phyloP scores from a whole-genome alignment of 2,797 vertebrate species.

The Gymnopithys bicolor region DNA sequence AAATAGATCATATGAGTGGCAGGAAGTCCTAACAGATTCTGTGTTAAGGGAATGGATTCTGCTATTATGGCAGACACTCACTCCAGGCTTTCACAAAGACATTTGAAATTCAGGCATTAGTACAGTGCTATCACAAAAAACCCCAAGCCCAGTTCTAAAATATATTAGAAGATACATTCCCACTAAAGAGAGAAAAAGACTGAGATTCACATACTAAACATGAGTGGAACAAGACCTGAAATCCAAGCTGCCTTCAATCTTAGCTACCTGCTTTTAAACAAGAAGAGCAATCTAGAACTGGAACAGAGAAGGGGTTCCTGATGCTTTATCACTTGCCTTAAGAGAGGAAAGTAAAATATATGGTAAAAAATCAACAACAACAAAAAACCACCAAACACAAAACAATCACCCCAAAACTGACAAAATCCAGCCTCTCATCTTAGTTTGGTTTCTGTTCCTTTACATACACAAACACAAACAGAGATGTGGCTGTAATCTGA shows the following conservation, averaged over 20 bases:
- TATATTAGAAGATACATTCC: background rate
- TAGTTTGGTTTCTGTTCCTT: background rate
- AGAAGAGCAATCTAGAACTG: background rate
- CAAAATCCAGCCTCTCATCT: background rate
- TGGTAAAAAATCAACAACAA: background rate
- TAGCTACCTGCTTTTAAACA: background rate
- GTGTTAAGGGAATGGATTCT: background rate
- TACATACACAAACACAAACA: background rate
- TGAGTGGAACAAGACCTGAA: background rate
- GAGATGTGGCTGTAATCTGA: fast-evolving
- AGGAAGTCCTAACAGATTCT: background rate
- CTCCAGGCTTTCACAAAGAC: background rate
- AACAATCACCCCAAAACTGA: background rate
- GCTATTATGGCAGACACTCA: background rate
- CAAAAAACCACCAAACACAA: background rate
- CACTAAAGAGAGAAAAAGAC: background rate
- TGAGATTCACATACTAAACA: background rate
- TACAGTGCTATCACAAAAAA: background rate
- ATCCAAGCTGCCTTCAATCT: background rate
- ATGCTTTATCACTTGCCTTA: background rate
- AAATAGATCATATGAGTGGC: background rate
- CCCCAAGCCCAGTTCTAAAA: background rate
- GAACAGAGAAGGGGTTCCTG: background rate
- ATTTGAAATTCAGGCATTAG: background rate
- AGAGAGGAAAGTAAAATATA: background rate